Conservation (phyloP, 2,888 invertebrate species). For the Liposcelis brunnea region DNA sequence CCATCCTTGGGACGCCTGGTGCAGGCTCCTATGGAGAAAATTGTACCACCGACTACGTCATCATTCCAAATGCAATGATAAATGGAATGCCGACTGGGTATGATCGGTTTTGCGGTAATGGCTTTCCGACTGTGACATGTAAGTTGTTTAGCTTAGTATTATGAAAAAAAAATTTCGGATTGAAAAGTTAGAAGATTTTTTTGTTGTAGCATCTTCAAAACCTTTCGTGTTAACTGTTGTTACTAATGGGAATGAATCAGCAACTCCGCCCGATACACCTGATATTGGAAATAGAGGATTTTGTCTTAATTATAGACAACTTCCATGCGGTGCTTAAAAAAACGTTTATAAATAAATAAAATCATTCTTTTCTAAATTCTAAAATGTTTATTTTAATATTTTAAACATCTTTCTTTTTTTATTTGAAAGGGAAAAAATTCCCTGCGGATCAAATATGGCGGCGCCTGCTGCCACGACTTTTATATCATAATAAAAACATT, state of each 20-base stretch:
- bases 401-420: too few relatives aligned
- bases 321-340: slow-evolving; percentile 32
- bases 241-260: slow-evolving; percentile 40
- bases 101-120: slow-evolving; percentile 62
- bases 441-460: too few relatives aligned
- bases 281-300: slow-evolving; percentile 63
- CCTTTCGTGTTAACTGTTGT: slow-evolving; percentile 61
- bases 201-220: slow-evolving; percentile 41
- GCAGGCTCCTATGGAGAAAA: slow-evolving; percentile 37
- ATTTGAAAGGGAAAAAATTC: too few relatives aligned
- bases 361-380: too few relatives aligned
- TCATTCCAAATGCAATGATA: slow-evolving; percentile 50
- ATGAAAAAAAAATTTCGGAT: slow-evolving; percentile 8
- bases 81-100: slow-evolving; percentile 25
- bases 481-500: too few relatives aligned
- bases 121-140: slow-evolving; percentile 46
- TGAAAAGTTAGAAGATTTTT: too few relatives aligned
- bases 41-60: slow-evolving; percentile 55
- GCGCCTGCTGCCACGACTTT: too few relatives aligned
- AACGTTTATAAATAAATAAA: too few relatives aligned
- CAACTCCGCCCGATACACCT: slow-evolving; percentile 27
- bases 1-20: slow-evolving; percentile 30
- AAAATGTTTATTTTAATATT: too few relatives aligned
- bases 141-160: slow-evolving; percentile 22
- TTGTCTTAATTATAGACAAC: slow-evolving; percentile 47